Base-by-base conservation (phyloP, 2,113 vertebrate genomes). In the Cyrtonyx montezumae region DNA sequence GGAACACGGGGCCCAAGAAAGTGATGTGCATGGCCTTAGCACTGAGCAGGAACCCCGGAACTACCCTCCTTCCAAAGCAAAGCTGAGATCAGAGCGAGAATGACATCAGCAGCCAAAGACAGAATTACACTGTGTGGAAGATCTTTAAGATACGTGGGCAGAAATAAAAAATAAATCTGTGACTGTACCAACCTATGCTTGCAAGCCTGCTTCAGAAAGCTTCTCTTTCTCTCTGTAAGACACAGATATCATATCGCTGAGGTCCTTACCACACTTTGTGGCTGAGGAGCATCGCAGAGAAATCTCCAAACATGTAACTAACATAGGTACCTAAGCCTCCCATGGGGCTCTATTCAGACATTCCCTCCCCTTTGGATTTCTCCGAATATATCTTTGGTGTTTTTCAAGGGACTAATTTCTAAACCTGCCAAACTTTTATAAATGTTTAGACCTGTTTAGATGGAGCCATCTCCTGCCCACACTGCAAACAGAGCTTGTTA, bases 321-420 rank as follows among this genome's bases (percentile, higher is more conserved):
- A 45, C 68, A 10, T 11, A 11, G 40, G 58, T 61, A 51, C 28
- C 36, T 46, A 67, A 56, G 63, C 70, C 13, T 78, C 15, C 51
- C 65, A 56, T 11, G 48, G 32, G 65, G 61, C 22, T 88, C 46
- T 77, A 30, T 78, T 67, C 83, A 85, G 13, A 58, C 63, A 74
- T 83, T 63, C 13, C 46, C 67, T 80, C 43, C 65, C 30, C 11
- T 71, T 56, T 75, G 86, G 30, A 84, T 86, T 83, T 94, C 83
- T 90, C 88, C 80, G 51, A 95, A 90, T 56, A 46, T 77, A 46
- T 17, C n/a, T 46, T 79, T 55, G 37, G 0, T 5, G 61, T 70
- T 87, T 74, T 95, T 82, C 59, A 16, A 82, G 82, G 15, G 19
- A 74, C 71, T 70, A 46, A 90, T 79, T 93, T 94, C 71, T 90